phyloP scores from a whole-genome alignment of 1,140 invertebrate genomes.

The Bombus ignitus region DNA sequence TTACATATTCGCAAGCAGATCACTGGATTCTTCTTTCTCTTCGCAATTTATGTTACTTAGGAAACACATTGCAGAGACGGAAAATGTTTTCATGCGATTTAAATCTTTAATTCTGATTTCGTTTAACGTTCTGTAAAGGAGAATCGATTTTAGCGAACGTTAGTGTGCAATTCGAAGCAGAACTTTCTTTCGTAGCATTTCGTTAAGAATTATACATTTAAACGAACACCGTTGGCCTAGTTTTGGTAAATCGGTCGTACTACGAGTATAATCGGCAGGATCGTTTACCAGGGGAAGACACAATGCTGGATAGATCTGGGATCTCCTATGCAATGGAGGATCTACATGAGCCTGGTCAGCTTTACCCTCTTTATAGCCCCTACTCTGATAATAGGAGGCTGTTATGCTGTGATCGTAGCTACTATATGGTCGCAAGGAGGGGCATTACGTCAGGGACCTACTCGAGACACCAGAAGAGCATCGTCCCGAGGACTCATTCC shows the following conservation, averaged over 20 bases:
- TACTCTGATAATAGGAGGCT: slow-evolving; percentile 94
- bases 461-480: slow-evolving; percentile 84
- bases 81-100: neutral
- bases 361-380: slow-evolving; percentile 93
- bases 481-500: slow-evolving; percentile 95
- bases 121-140: neutral
- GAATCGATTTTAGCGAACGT: neutral
- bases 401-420: slow-evolving; percentile 95
- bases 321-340: slow-evolving; percentile 90
- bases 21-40: neutral
- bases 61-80: neutral
- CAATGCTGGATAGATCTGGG: slow-evolving; percentile 96
- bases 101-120: neutral
- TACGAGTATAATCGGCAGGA: slow-evolving; percentile 42
- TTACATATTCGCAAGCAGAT: neutral
- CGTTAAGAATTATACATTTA: neutral
- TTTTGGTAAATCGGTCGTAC: slow-evolving; percentile 21
- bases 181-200: neutral
- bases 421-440: slow-evolving; percentile 93
- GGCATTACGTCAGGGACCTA: slow-evolving; percentile 81
- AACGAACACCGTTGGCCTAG: neutral
- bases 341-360: slow-evolving; percentile 94
- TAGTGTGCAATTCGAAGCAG: neutral
- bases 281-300: slow-evolving; percentile 84
- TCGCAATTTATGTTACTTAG: neutral